A percentile compares a stretch with the other conserved stretches of the same genome.
These are phyloP conservation scores for Timema cristinae DNA, from an alignment of 2,888 invertebrate genomes.

Conservation along the genomic window DNA sequence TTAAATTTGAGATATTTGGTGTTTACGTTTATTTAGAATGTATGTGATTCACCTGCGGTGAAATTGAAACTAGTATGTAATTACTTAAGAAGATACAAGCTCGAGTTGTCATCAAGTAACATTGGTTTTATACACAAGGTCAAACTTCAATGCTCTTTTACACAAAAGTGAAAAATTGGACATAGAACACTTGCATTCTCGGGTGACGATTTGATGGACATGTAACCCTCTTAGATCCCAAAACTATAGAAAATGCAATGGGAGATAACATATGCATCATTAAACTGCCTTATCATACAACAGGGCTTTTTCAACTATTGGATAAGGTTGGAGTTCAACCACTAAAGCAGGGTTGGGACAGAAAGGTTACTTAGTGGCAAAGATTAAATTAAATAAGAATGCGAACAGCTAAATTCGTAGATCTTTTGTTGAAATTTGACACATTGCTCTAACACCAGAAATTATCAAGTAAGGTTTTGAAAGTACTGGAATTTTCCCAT, in stretches of 20 bases:
- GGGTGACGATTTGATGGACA: too few relatives aligned
- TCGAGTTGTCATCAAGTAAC: too few relatives aligned
- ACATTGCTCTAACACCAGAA: not conserved
- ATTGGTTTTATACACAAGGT: too few relatives aligned
- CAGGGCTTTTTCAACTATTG: not conserved
- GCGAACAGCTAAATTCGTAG: not conserved
- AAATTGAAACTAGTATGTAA: too few relatives aligned
- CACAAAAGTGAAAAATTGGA: too few relatives aligned
- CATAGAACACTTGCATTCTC: too few relatives aligned
- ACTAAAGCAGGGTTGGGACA: slow-evolving; percentile 1
- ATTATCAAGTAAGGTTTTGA: slow-evolving; percentile 1
- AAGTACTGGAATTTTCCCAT: slow-evolving; percentile 8
- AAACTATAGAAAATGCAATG: not conserved
- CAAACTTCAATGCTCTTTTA: too few relatives aligned
- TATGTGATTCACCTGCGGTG: too few relatives aligned
- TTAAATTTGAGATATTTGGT: too few relatives aligned
- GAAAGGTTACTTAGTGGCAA: not conserved
- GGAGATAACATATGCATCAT: slow-evolving; percentile 4
- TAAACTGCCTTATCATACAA: slow-evolving; percentile 4
- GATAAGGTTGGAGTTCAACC: not conserved
- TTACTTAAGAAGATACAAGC: too few relatives aligned
- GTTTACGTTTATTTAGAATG: too few relatives aligned
- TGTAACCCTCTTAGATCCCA: not conserved
- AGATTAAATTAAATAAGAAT: slow-evolving; percentile 3
- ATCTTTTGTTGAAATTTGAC: not conserved